phyloP scores from a whole-genome alignment of 2,113 vertebrate species.

The Actinemys pallida region DNA sequence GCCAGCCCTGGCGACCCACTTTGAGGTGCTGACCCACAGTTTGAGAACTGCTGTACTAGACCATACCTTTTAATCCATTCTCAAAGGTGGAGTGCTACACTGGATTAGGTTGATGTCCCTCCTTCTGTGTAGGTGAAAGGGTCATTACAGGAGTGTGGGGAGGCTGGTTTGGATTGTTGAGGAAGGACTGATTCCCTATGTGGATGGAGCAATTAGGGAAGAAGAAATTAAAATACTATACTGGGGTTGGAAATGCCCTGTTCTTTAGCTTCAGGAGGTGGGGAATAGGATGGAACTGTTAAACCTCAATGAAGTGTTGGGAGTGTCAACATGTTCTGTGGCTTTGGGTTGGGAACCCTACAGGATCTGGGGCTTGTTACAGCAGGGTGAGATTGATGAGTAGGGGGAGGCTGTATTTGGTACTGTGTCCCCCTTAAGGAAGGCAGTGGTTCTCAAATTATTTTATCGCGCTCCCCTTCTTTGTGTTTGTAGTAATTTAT shows the following conservation, averaged over 20 bases:
- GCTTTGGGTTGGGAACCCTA: background rate
- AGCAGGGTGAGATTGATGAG: rapidly evolving
- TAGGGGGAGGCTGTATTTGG: slow-evolving; percentile 10
- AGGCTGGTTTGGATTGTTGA: background rate
- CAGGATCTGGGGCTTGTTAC: background rate
- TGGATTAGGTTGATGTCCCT: too few relatives aligned
- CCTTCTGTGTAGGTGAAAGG: background rate
- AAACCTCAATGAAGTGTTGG: background rate
- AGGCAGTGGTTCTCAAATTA: background rate
- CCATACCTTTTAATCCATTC: too few relatives aligned
- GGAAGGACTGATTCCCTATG: background rate
- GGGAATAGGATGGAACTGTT: background rate
- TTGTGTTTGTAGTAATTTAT: too few relatives aligned
- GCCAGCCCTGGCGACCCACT: too few relatives aligned
- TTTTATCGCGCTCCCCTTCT: too few relatives aligned
- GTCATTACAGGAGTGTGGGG: rapidly evolving
- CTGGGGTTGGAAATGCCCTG: background rate
- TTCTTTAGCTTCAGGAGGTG: background rate
- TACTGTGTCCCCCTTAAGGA: slow-evolving; percentile 3
- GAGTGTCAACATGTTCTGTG: background rate
- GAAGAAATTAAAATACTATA: background rate
- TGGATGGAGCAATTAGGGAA: background rate
- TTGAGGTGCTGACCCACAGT: too few relatives aligned
- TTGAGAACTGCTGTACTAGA: too few relatives aligned
- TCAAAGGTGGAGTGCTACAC: too few relatives aligned